Evolutionary conservation across 2,888 invertebrate genomes (phyloP), one percentile per base, ranked within the genome.

Genomic region (Arrhopalites spinosus): DNA sequence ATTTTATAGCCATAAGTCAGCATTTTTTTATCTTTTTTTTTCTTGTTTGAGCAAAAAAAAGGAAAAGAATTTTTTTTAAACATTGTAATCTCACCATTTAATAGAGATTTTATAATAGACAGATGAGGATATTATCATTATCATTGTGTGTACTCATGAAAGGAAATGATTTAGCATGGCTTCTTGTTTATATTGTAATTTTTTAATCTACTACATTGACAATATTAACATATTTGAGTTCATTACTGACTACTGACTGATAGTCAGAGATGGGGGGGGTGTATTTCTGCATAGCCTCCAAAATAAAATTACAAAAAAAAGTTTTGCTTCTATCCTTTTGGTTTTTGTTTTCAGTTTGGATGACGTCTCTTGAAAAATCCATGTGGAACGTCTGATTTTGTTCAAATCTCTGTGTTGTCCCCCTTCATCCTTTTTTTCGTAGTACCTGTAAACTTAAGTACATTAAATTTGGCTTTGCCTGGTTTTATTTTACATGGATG

Each of bases 401-500:
- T 75, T 72, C 30, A 17, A 59, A 56, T 73, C 56, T 72, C 64
- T 75, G 71, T 69, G 66, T 75, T 75, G 72, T 36, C 30, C 59
- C n/a, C 61, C 45, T 53, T 59, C 53, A 11, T 70, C 56, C 7
- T 45, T 30, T 76, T 17, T 59, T 75, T 50, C 45, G 50, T 76
- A 61, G 56, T 29, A 43, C 59, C 50, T 69, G 61, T 68, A 43
- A 59, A 27, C 53, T 59, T 64, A 68, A 43, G n/a, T 67, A 66
- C 23, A 72, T 27, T n/a, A 30, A 50, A 67, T 56, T 72, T 67
- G 76, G 20, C 43, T 45, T 66, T 72, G 72, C 72, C 72, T 72
- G 61, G 47, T 63, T 72, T 77, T 63, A 73, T 68, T 77, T 71
- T 76, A 63, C 77, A 77, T 77, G 77, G 77, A 77, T 75, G 50